Evolutionary conservation across 2,888 invertebrate genomes (phyloP).

Genomic region (Dicroscelio sp.): DNA sequence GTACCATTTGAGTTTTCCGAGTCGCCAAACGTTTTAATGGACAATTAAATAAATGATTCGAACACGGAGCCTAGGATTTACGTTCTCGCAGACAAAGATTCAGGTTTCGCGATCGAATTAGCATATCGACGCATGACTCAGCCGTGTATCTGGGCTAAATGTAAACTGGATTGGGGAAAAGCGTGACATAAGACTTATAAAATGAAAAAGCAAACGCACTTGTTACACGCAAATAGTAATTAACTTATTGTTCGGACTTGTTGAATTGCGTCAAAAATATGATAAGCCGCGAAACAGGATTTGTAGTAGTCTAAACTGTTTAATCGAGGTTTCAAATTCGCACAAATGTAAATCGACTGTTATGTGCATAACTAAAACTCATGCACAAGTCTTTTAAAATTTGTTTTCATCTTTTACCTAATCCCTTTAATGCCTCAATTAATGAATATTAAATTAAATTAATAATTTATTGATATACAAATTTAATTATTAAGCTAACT

Average conservation of each 20-base stretch:
- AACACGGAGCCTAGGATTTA: slow-evolving; percentile 37
- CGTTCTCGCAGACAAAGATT: slow-evolving; percentile 35
- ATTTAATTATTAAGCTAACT: too few species aligned
- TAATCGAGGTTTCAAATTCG: too few species aligned
- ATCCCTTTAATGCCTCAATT: too few species aligned
- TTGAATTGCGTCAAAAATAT: slow-evolving; percentile 17
- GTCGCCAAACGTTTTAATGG: too few species aligned
- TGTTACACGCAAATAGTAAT: slow-evolving; percentile 44
- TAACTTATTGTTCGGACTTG: slow-evolving; percentile 34
- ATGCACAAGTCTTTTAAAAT: too few species aligned
- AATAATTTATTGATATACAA: too few species aligned
- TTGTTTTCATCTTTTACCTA: too few species aligned
- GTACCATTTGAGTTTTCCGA: too few species aligned
- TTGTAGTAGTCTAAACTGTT: neutral
- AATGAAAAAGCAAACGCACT: slow-evolving; percentile 34
- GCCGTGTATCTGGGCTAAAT: slow-evolving; percentile 50
- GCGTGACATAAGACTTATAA: slow-evolving; percentile 40
- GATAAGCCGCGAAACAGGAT: neutral
- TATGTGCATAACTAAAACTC: too few species aligned
- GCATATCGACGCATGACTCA: slow-evolving; percentile 66
- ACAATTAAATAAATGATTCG: too few species aligned
- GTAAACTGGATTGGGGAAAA: slow-evolving; percentile 53
- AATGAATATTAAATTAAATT: too few species aligned
- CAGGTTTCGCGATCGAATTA: slow-evolving; percentile 62
- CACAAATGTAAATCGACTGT: too few species aligned